Evolutionary conservation across 2,888 invertebrate genomes (phyloP), one percentile per base, ranked within the genome.

Genomic region (Beris chalybata): DNA sequence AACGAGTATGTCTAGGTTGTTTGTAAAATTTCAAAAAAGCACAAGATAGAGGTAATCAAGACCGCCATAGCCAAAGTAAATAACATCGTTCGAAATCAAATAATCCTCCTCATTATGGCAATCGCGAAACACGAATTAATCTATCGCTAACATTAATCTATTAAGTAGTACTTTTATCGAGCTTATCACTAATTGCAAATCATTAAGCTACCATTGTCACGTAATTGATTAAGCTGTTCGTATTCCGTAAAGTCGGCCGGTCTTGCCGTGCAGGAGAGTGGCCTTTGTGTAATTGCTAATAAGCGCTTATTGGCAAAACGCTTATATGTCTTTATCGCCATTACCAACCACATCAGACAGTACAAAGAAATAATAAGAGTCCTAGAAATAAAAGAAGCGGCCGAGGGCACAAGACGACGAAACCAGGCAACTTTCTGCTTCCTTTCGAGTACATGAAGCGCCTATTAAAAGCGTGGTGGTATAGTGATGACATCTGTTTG

Each of bases 401-500:
- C 5, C 5, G 38, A 1, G 9, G 3, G 9, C 9, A 38, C 1
- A 22, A 22, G 22, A 22, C 22, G 22, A 22, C 22, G 22, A 22
- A 22, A 22, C 2, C 22, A 52, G 29, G 31, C n/a, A 12, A 53
- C 12, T 22, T 12, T 6, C 53, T 29, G 31, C 54, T 30, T n/a
- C 32, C n/a, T 31, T 31, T n/a, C 5, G 31, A 30, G 9, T 30
- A 13, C 48, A 59, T 29, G 48, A 32, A 52, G 61, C 22, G 22
- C 61, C 61, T 61, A 61, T 61, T 61, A 32, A 61, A 43, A 15
- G 11, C 52, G 50, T 12, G 22, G 55, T 55, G 55, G n/a, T 13
- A 55, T 55, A 55, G 55, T 61, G 68, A 69, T 64, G 59, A 66
- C 68, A 69, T 69, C 68, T 69, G 68, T n/a, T 59, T 64, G 22